Evolutionary conservation across 30 jellyfish, hydroid and myxozoan genomes (phyloP).

Genomic region (Aurelia aurita): DNA sequence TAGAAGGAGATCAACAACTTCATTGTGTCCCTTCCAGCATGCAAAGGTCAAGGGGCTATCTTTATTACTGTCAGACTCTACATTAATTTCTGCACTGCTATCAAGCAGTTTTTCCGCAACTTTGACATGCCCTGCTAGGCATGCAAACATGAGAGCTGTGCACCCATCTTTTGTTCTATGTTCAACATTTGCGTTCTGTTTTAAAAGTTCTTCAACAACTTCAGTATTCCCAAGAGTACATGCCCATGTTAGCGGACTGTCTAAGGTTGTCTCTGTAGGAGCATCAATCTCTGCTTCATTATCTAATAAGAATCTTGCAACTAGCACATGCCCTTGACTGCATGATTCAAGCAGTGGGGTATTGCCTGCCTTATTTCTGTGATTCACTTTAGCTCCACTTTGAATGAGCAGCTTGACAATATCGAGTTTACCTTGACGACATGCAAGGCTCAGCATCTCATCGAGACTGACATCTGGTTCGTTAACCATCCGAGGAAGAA

Average conservation of each 20-base stretch:
- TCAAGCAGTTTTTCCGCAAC: conserved; percentile 95
- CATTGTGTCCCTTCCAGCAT: conserved; percentile 92
- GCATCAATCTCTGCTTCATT: conserved; percentile 97
- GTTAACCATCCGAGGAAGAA: conserved; percentile 73
- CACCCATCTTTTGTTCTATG: conserved; percentile 99
- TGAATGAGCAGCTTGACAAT: conserved; percentile 92
- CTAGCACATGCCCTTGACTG: conserved; percentile 98
- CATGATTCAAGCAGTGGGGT: conserved; percentile 98
- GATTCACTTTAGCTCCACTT: conserved; percentile 98
- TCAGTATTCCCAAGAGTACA: conserved; percentile 96
- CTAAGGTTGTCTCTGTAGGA: conserved; percentile 97
- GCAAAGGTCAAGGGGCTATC: conserved; percentile 99
- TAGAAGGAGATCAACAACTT: conserved; percentile 83
- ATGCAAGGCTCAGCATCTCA: conserved; percentile 98
- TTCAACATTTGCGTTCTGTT: conserved; percentile 92
- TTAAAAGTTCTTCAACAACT: conserved; percentile 83
- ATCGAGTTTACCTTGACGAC: conserved; percentile 99
- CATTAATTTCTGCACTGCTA: conserved; percentile 92
- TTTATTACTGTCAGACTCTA: conserved; percentile 93
- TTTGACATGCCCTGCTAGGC: conserved; percentile 96
- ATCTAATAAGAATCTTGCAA: conserved; percentile 92
- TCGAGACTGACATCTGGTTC: conserved; percentile 99
- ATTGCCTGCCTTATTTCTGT: conserved; percentile 94
- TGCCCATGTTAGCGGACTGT: conserved; percentile 99
- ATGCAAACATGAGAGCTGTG: conserved; percentile 99